These are phyloP conservation scores for Uropsilus gracilis DNA, from an alignment of 2,113 vertebrate genomes.

Conservation along the genomic window DNA sequence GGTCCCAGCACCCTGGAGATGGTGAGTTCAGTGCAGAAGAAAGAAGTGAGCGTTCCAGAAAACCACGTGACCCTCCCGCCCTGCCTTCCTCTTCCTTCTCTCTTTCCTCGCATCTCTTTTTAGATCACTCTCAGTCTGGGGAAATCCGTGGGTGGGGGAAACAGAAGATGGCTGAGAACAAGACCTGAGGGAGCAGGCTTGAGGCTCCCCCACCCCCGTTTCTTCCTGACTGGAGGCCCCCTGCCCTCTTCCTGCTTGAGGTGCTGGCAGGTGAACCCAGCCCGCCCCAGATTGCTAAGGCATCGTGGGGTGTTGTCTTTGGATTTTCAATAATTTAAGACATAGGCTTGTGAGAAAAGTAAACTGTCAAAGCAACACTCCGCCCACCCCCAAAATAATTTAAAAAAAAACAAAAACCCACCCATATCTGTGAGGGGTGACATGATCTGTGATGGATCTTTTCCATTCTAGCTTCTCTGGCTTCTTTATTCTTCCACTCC, in stretches of 20 bases:
- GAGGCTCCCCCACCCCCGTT: neutral
- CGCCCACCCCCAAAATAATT: too few species aligned
- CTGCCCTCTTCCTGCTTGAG: neutral
- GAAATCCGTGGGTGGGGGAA: neutral
- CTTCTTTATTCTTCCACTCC: neutral
- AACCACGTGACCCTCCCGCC: constrained; percentile 43
- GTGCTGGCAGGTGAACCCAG: neutral
- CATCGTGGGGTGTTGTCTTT: neutral
- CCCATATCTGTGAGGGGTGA: neutral
- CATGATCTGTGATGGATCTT: neutral
- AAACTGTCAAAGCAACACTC: neutral
- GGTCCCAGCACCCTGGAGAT: neutral
- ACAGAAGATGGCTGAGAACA: neutral
- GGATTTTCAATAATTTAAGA: neutral
- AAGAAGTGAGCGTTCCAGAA: constrained; percentile 36
- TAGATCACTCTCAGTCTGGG: neutral
- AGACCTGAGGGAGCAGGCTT: neutral
- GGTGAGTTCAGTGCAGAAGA: neutral
- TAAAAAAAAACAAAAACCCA: neutral
- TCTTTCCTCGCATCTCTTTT: fast-evolving
- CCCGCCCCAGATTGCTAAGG: neutral
- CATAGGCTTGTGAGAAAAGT: neutral
- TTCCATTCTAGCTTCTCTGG: neutral
- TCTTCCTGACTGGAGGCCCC: neutral
- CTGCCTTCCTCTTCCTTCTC: neutral